These are phyloP conservation scores for Ashinkailepas kermadecensis DNA, from an alignment of 2,888 invertebrate species.

Conservation along the genomic window DNA sequence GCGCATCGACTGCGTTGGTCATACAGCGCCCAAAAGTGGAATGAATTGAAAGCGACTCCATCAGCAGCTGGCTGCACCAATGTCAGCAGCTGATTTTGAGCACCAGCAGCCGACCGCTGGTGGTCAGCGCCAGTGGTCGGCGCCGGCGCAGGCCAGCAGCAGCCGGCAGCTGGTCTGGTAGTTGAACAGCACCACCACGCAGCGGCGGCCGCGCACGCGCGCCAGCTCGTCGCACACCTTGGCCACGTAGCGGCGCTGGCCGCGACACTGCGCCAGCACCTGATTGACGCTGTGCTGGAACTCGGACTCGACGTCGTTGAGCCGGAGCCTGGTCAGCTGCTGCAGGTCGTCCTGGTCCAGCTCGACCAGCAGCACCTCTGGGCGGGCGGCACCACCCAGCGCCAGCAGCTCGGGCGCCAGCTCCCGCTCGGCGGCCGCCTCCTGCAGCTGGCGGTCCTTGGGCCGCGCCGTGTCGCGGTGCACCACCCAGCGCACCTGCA, in stretches of 20 bases:
- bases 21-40: too few relatives aligned
- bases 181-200: not conserved
- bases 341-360: not conserved
- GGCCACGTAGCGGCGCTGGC: not conserved
- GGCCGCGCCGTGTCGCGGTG: not conserved
- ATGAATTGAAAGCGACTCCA: too few relatives aligned
- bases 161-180: not conserved
- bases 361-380: slow-evolving; percentile 5
- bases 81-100: too few relatives aligned
- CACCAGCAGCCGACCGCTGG: not conserved
- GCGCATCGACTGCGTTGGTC: too few relatives aligned
- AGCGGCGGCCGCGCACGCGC: not conserved
- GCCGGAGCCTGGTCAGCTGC: slow-evolving; percentile 7
- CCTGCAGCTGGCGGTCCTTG: not conserved
- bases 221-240: slow-evolving; percentile 18
- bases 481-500: slow-evolving; percentile 6
- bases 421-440: slow-evolving; percentile 1
- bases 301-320: not conserved
- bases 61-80: too few relatives aligned
- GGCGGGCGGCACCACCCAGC: not conserved
- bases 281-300: slow-evolving; percentile 1
- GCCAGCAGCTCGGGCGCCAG: slow-evolving; percentile 12
- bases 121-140: not conserved
- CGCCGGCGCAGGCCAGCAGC: slow-evolving; percentile 8
- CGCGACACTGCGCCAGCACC: slow-evolving; percentile 4